Evolutionary conservation across 2,888 invertebrate species (phyloP).

Genomic region (Brassicogethes aeneus): DNA sequence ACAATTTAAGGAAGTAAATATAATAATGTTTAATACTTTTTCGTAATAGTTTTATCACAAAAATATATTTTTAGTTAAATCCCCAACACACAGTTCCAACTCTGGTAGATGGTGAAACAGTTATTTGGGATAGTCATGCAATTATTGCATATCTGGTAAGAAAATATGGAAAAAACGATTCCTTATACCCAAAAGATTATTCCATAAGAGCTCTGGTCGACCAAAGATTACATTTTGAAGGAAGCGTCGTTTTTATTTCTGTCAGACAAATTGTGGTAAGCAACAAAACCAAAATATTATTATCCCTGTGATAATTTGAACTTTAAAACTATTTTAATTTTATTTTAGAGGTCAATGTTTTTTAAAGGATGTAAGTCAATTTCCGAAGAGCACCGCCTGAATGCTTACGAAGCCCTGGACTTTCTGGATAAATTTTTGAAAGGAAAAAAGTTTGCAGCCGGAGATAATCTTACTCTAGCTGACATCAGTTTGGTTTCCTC

Average conservation of each 20-base stretch:
- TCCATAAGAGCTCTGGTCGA: constrained; percentile 43
- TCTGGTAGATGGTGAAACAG: constrained; percentile 42
- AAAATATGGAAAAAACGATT: constrained; percentile 45
- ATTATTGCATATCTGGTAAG: constrained; percentile 43
- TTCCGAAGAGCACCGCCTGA: constrained; percentile 24
- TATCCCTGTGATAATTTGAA: not conserved
- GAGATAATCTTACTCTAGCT: constrained; percentile 35
- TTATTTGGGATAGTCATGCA: constrained; percentile 42
- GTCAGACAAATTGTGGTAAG: constrained; percentile 7
- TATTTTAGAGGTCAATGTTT: not conserved
- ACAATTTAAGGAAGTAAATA: too few species aligned
- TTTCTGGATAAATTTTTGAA: constrained; percentile 44
- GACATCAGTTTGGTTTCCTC: constrained; percentile 35
- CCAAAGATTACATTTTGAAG: constrained; percentile 45
- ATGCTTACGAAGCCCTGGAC: constrained; percentile 40
- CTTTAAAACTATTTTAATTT: not conserved
- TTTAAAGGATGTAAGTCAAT: constrained; percentile 4
- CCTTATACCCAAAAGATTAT: constrained; percentile 46
- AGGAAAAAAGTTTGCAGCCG: constrained; percentile 44
- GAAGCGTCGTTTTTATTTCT: constrained; percentile 2
- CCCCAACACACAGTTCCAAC: constrained; percentile 49
- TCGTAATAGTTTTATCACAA: too few species aligned
- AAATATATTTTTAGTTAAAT: constrained; percentile 22
- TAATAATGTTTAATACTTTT: too few species aligned
- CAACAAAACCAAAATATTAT: constrained; percentile 1